Evolutionary conservation across 1,140 invertebrate genomes (phyloP), one percentile per base, ranked within the genome.

Genomic region (Heliconius nattereri): DNA sequence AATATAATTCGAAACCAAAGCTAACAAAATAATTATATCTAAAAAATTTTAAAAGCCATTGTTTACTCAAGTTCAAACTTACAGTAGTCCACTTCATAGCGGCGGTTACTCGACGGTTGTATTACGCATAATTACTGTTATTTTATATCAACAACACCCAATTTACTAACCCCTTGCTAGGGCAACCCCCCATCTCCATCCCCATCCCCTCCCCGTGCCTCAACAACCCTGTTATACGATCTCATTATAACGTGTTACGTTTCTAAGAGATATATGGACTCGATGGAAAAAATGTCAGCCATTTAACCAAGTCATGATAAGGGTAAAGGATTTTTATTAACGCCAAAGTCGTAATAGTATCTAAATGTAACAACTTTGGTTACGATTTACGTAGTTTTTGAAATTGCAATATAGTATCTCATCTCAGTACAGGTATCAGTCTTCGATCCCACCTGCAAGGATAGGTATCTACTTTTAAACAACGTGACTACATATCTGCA

Each of bases 61-160:
- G 49, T 52, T 16, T 66, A 66, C 60, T 13, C 26, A 66, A 26
- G 60, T 66, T 66, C 60, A 66, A 66, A 26, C 60, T 66, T 26
- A 16, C 8, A 29, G 60, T 66, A 13, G 60, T 66, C 11, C 9
- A 26, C 23, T 66, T 66, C 60, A 26, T 66, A 66, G n/a, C 23
- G 54, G 60, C 60, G 60, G 60, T n/a, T 66, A 66, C 57, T 70
- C 37, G 75, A 37, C 57, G 75, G 57, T 76, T 70, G 20, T 76
- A n/a, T 76, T 76, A 76, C 75, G 23, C 16, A 60, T 76, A 76
- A 76, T 76, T 76, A 32, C 75, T 76, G 75, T 76, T 76, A 76
- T 76, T 76, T 71, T 70, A 76, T 76, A 76, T 76, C 75, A 23
- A 76, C 37, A 45, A 40, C 54, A 35, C 35, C 32, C 60, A 35